These are phyloP conservation scores for Mesocentrotus franciscanus DNA, from an alignment of 53 echinoderm and acorn worm species.

Conservation along the genomic window DNA sequence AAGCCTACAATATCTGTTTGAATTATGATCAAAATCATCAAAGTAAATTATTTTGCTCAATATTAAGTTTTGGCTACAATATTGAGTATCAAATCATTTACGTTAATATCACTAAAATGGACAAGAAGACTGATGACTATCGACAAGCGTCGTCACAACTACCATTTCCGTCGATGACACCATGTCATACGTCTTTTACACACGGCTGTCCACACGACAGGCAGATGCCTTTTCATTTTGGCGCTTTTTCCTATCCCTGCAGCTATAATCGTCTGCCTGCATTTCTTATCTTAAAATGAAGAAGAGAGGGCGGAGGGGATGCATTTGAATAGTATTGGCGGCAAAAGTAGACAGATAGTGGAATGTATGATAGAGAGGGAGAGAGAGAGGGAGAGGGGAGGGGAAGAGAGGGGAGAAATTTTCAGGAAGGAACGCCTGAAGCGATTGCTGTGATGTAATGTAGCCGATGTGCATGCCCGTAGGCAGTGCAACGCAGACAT, in stretches of 20 bases:
- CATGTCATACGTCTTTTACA: neutral
- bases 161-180: neutral
- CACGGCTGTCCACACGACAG: neutral
- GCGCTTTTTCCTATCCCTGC: neutral
- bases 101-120: neutral
- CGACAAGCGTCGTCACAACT: neutral
- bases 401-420: neutral
- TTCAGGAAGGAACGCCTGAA: conserved; percentile 35
- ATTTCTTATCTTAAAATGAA: neutral
- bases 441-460: conserved; percentile 62
- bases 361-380: neutral
- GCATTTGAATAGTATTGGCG: conserved; percentile 29
- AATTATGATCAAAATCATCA: no score
- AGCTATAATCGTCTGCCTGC: neutral
- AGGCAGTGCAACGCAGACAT: conserved; percentile 38
- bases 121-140: neutral
- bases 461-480: conserved; percentile 56
- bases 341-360: neutral
- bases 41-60: no score
- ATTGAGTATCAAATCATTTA: neutral
- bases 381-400: neutral
- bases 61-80: neutral
- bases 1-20: no score
- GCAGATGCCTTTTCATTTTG: neutral
- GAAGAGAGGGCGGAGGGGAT: neutral